Conservation (phyloP, 2,888 invertebrate genomes). For the Nomada fucata region DNA sequence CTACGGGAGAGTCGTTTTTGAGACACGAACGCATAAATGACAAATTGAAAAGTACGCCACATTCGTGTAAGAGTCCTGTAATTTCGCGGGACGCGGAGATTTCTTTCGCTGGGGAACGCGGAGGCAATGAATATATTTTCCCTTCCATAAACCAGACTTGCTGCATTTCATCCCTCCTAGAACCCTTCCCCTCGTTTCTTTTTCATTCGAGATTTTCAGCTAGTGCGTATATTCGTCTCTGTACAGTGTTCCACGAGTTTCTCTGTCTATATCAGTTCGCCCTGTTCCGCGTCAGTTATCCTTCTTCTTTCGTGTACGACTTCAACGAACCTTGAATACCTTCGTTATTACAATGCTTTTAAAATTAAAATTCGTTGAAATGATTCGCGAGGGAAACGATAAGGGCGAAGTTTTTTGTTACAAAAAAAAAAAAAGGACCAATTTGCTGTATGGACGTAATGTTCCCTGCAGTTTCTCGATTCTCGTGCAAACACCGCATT, state of each 20-base stretch:
- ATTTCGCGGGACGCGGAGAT: constrained; percentile 27
- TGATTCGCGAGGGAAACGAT: background rate
- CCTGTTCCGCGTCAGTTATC: background rate
- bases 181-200: background rate
- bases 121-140: constrained; percentile 55
- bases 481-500: background rate
- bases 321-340: too few species aligned
- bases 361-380: too few species aligned
- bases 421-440: background rate
- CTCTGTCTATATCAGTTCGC: constrained; percentile 18
- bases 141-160: constrained; percentile 47
- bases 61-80: constrained; percentile 22
- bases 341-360: too few species aligned
- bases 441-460: constrained; percentile 14
- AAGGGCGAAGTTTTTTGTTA: constrained; percentile 1
- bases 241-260: background rate
- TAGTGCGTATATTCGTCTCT: constrained; percentile 22
- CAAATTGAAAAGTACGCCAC: constrained; percentile 37
- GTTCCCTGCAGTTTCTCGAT: constrained; percentile 4
- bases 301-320: background rate
- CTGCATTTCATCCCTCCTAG: constrained; percentile 24
- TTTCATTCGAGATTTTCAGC: constrained; percentile 14
- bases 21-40: constrained; percentile 7
- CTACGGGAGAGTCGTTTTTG: background rate
- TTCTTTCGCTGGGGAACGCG: constrained; percentile 7